Evolutionary conservation across 2,113 vertebrate species (phyloP), one percentile per base, ranked within the genome.

Genomic region (Polyodon spathula): DNA sequence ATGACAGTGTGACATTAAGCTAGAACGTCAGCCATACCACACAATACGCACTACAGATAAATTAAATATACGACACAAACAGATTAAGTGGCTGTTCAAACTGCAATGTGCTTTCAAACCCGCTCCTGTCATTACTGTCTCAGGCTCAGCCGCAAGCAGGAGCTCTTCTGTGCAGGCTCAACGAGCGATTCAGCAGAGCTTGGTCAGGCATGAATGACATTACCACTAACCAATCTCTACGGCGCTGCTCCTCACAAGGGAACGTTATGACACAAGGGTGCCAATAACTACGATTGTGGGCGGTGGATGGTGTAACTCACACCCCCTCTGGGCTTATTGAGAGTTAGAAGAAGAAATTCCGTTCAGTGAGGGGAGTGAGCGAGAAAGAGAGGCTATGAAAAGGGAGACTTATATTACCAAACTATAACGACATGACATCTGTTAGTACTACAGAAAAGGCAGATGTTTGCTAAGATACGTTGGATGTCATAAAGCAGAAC

Each of bases 321-420:
- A 83, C 87, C 83, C 90, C 88, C 86, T 78, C 63, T 80, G 88
- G 92, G 88, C 84, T 92, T 85, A 85, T 81, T 84, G 87, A 85
- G 93, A 96, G 91, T 94, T 94, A 87, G 87, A 89, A 85, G 82
- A 86, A 93, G 89, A 92, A 90, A 90, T 88, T 89, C 89, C 81
- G 91, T 88, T 87, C 81, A 71, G 83, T 84, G 88, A 82, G 86
- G 73, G 81, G 71, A 71, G 63, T 80, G 86, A 82, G 76, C 70
- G 67, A 74, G 84, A 76, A 81, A 71, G 54, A 71, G 68, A 68
- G 78, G 71, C 69, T 60, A 59, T 75, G 70, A 63, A 58, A 50
- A 8, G 53, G 37, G 64, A 60, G 71, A 70, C 65, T 70, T 66
- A 68, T 66, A 66, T 54, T 63, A 70, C 64, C 67, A 73, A 59